Evolutionary conservation across 2,797 vertebrate genomes (phyloP), one percentile per base, ranked within the genome.

Genomic region (Lerista edwardsae): DNA sequence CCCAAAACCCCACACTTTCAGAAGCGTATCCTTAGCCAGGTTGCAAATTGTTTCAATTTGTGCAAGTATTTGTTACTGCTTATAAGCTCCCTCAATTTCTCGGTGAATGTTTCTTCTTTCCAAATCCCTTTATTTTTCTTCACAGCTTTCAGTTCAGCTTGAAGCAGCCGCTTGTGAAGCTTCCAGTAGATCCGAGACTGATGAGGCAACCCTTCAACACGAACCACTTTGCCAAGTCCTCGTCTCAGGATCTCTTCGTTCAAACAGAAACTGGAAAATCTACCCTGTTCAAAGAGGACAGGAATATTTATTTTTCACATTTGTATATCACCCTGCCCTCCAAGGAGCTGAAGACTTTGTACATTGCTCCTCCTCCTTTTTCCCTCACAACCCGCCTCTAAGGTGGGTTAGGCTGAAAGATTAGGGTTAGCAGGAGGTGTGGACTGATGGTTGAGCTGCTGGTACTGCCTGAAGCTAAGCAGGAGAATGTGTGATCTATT

Each of bases 91-190:
- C 74, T 92, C 41, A 95, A 64, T 83, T 95, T 96, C 87, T 96
- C 96, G 89, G 96, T 93, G 68, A 95, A 94, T 82, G 94, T 97
- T 87, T 96, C 95, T 89, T 97, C 95, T 90, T 96, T 97, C 98
- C 98, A 99, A 86, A 99, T 93, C 36, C 98, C 98, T 92, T 92
- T 95, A 8, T 96, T 95, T 91, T 96, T 97, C 95, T 88, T 98
- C 94, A 97, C 91, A 3, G 98, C 98, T 87, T 91, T 96, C 59
- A 97, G 77, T 96, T 99, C 98, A 36, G 98, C 98, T 92, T 85
- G 97, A 79, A 99, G 97, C 72, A 99, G 95, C 31, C 94, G 96
- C 85, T 91, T 97, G 92, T 98, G 97, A 79, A 99, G 95, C 67
- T 89, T 97, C 98, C 97, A 98, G 90, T 97, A 97, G 55, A 97